A percentile compares a stretch with the other conserved stretches of the same genome.
phyloP scores from a whole-genome alignment of 2,797 vertebrate genomes.

The Miichthys miiuy region DNA sequence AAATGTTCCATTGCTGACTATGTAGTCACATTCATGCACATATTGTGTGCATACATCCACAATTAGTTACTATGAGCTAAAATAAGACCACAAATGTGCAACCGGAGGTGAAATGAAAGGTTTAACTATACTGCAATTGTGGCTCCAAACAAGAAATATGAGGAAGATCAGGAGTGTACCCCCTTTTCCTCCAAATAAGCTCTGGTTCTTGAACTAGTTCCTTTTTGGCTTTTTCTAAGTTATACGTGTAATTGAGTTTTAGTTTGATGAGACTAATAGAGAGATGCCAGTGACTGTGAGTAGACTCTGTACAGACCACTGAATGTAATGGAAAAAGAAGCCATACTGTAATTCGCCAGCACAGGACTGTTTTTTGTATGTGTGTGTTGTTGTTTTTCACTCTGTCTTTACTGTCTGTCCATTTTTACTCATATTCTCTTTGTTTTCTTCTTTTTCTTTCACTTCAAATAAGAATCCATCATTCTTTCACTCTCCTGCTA shows the following conservation, averaged over 20 bases:
- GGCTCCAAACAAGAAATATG: too few species aligned
- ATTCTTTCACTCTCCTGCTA: background rate
- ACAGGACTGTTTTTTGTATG: constrained; percentile 29
- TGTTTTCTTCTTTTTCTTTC: constrained; percentile 6
- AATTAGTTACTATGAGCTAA: too few species aligned
- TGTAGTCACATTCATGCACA: too few species aligned
- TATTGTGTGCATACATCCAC: too few species aligned
- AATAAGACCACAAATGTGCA: too few species aligned
- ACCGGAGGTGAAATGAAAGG: too few species aligned
- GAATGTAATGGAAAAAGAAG: constrained; percentile 51
- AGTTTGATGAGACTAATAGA: background rate
- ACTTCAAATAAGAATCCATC: background rate
- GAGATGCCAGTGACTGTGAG: constrained; percentile 14
- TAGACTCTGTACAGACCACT: constrained; percentile 29
- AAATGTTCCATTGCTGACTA: too few species aligned
- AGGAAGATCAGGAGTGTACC: too few species aligned
- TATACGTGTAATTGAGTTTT: background rate
- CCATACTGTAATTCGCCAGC: constrained; percentile 45
- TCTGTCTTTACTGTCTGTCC: background rate
- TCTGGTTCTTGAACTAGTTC: too few species aligned
- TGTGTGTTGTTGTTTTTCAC: background rate
- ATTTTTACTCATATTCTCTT: background rate
- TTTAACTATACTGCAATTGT: too few species aligned
- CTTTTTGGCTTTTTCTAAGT: background rate
- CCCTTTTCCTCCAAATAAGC: too few species aligned